Percentiles rank a stretch among this genome's conserved stretches.
Conservation (phyloP, 2,113 vertebrate species). For the Egretta garzetta region DNA sequence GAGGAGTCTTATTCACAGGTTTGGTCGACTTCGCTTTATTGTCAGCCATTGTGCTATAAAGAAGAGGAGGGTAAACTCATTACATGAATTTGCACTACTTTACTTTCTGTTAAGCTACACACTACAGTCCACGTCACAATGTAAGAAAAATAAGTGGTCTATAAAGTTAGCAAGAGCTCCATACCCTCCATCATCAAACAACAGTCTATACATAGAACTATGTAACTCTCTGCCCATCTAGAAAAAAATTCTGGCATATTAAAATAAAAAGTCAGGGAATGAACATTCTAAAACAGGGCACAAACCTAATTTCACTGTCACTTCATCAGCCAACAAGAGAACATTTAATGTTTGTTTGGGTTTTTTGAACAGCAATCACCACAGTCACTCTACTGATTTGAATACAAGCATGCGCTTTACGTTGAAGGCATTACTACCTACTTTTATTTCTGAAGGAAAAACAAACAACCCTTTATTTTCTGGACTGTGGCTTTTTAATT, state of each 20-base stretch:
- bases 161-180: neutral
- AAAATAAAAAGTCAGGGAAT: neutral
- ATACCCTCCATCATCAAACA: neutral
- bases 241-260: neutral
- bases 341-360: neutral
- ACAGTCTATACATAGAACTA: neutral
- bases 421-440: neutral
- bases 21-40: constrained; percentile 61
- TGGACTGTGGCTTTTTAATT: neutral
- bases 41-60: constrained; percentile 75
- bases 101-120: neutral
- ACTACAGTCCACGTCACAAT: neutral
- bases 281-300: neutral
- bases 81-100: neutral
- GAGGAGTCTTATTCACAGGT: constrained; percentile 66
- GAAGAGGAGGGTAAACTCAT: neutral
- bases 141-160: neutral
- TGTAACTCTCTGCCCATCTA: neutral
- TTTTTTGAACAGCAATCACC: neutral
- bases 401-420: neutral
- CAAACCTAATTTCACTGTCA: neutral
- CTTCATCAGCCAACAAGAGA: neutral
- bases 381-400: neutral
- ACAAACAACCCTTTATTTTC: neutral
- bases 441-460: neutral